phyloP scores from a whole-genome alignment of 1,140 invertebrate genomes.

The Samia ricini region DNA sequence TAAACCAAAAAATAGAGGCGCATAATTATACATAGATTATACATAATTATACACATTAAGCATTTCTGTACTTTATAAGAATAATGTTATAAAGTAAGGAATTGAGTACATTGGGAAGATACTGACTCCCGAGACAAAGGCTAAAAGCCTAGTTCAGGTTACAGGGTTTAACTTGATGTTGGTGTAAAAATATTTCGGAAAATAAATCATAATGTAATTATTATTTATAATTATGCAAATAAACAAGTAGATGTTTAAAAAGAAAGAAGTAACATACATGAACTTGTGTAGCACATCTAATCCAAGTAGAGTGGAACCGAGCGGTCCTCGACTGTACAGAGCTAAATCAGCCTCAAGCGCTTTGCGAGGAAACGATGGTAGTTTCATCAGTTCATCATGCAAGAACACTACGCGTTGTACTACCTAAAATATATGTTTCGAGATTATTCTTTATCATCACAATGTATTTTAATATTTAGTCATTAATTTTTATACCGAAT shows the following conservation, averaged over 20 bases:
- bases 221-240: neutral
- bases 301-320: constrained; percentile 95
- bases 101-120: no score
- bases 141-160: no score
- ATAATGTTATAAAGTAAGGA: no score
- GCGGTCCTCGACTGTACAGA: constrained; percentile 92
- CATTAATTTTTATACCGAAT: no score
- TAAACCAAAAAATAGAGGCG: no score
- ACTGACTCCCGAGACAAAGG: no score
- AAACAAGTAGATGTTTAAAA: neutral
- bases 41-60: no score
- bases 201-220: no score
- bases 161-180: no score
- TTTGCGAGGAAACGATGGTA: constrained; percentile 98
- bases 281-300: constrained; percentile 98
- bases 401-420: constrained; percentile 98
- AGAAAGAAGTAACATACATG: constrained; percentile 77
- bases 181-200: no score
- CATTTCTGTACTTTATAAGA: no score
- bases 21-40: no score
- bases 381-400: constrained; percentile 99
- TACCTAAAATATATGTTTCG: constrained; percentile 80
- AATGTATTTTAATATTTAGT: neutral
- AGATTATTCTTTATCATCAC: neutral
- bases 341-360: constrained; percentile 97